Conservation (phyloP, 1,140 invertebrate genomes). For the Vollenhovia emeryi region DNA sequence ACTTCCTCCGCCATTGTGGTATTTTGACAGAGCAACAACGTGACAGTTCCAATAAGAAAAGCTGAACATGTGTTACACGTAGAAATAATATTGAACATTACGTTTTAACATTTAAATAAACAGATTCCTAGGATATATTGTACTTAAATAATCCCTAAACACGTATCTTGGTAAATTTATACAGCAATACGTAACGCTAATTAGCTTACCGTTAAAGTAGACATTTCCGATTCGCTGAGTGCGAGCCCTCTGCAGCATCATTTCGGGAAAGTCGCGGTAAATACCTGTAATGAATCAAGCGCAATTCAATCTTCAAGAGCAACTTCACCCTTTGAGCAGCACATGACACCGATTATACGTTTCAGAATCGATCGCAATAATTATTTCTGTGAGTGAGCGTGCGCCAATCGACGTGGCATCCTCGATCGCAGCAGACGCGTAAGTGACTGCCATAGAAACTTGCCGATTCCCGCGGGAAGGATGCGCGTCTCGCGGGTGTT, state of each 20-base stretch:
- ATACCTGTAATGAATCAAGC: constrained; percentile 21
- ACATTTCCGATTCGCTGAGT: background rate
- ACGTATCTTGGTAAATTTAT: background rate
- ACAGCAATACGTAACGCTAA: background rate
- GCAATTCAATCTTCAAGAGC: background rate
- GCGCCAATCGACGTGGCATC: constrained; percentile 21
- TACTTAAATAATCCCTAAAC: background rate
- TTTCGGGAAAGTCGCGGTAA: constrained; percentile 1
- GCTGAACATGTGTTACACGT: background rate
- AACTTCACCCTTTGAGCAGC: background rate
- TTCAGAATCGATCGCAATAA: background rate
- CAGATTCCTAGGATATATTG: background rate
- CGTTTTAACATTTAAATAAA: background rate
- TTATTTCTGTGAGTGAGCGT: background rate
- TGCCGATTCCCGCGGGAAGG: background rate
- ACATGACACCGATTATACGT: constrained; percentile 15
- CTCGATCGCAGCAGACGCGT: background rate
- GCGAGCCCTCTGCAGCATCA: background rate
- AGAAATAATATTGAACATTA: constrained; percentile 8
- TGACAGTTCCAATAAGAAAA: constrained; percentile 5
- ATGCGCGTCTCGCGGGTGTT: constrained; percentile 42
- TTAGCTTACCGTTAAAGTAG: constrained; percentile 31
- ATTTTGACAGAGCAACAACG: constrained; percentile 24
- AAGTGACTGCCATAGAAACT: constrained; percentile 13
- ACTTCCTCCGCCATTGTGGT: constrained; percentile 70